These are phyloP conservation scores for Cerastoderma edule DNA, from an alignment of 2,888 invertebrate genomes.

Conservation along the genomic window DNA sequence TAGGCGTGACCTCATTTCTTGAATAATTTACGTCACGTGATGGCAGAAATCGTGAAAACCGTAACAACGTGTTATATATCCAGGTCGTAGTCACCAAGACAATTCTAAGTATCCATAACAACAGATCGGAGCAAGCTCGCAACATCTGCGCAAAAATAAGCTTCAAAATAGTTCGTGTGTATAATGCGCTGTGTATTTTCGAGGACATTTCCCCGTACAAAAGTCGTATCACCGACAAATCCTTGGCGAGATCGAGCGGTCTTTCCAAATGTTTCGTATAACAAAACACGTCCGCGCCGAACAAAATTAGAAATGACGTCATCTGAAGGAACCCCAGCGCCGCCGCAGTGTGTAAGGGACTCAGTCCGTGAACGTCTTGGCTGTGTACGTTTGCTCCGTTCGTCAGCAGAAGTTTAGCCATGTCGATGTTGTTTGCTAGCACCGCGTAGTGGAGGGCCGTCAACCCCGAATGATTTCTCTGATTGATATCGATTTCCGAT, in stretches of 20 bases:
- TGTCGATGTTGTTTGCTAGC: conserved; percentile 78
- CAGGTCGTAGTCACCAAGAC: no score
- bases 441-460: conserved; percentile 79
- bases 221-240: conserved; percentile 70
- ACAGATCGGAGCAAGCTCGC: background rate
- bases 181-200: conserved; percentile 67
- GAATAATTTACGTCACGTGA: no score
- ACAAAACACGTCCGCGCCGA: conserved; percentile 76
- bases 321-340: conserved; percentile 77
- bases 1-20: no score
- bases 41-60: no score
- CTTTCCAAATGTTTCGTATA: conserved; percentile 73
- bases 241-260: conserved; percentile 77
- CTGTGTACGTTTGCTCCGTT: conserved; percentile 74
- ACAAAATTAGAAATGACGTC: conserved; percentile 74
- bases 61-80: no score
- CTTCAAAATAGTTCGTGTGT: conserved; percentile 49
- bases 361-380: conserved; percentile 78
- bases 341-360: conserved; percentile 78
- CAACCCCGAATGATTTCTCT: conserved; percentile 75
- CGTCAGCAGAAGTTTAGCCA: conserved; percentile 74
- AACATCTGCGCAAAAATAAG: conserved; percentile 15
- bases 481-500: conserved; percentile 72
- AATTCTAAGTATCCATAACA: background rate
- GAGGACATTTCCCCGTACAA: conserved; percentile 72